Conservation (phyloP, 1,140 invertebrate species). For the Heterodera carotae region DNA sequence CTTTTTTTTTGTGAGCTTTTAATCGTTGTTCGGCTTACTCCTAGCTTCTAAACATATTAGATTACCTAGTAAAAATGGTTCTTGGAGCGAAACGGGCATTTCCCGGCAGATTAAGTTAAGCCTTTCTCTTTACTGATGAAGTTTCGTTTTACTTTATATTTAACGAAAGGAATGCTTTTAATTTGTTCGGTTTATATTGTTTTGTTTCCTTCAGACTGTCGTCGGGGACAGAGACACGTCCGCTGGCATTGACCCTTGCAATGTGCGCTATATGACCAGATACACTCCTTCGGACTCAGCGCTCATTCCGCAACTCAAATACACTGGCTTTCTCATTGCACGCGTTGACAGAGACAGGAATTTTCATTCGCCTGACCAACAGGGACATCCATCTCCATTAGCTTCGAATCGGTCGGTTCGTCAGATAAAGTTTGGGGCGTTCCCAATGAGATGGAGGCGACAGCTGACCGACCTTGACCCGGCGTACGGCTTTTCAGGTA, state of each 20-base stretch:
- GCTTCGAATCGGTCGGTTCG: slow-evolving; percentile 11
- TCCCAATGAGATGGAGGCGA: slow-evolving; percentile 16
- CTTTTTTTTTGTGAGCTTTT: too few relatives aligned
- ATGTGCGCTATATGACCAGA: slow-evolving; percentile 58
- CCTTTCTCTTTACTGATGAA: too few relatives aligned
- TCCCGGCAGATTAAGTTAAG: too few relatives aligned
- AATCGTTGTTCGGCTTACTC: too few relatives aligned
- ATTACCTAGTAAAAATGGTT: too few relatives aligned
- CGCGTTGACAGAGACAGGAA: slow-evolving; percentile 58
- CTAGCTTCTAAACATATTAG: too few relatives aligned
- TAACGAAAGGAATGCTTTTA: background rate
- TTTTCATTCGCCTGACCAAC: slow-evolving; percentile 8
- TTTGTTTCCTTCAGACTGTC: slow-evolving; percentile 41
- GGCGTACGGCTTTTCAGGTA: slow-evolving; percentile 36
- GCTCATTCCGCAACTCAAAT: slow-evolving; percentile 56
- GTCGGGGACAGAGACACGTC: slow-evolving; percentile 55
- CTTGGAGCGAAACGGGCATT: too few relatives aligned
- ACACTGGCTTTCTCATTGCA: slow-evolving; percentile 64
- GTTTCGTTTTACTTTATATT: too few relatives aligned
- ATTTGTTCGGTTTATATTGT: too few relatives aligned
- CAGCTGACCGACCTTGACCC: slow-evolving; percentile 51
- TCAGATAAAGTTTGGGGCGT: slow-evolving; percentile 8
- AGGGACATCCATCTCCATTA: background rate
- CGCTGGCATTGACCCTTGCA: slow-evolving; percentile 54
- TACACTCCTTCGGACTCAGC: slow-evolving; percentile 58